Evolutionary conservation across 1,140 invertebrate genomes (phyloP), one percentile per base, ranked within the genome.

Genomic region (Sweltsa coloradensis): DNA sequence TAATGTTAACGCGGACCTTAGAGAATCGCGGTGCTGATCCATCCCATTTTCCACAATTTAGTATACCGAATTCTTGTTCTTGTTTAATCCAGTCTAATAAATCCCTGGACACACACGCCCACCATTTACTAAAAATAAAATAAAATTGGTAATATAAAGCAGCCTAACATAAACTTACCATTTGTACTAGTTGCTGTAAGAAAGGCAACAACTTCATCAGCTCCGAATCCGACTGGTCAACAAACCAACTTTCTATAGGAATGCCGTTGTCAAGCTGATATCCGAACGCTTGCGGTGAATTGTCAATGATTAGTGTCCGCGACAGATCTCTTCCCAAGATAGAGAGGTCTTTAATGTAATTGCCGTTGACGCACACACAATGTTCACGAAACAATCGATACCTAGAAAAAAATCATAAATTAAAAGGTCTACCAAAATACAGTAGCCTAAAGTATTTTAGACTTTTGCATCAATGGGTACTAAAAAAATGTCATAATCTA

Each of bases 161-260:
- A 9, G 9, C 27, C 44, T 3, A 23, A n/a, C 18, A 50, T 16
- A 36, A 55, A 71, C 74, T 74, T 64, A 85, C 82, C 73, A 73
- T 70, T 57, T 76, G 71, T 36, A 85, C 83, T 50, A 97, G 71
- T 58, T 84, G 78, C 67, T 97, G 89, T 44, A 98, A 72, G 71
- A 97, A 96, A 37, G 93, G 93, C 61, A 97, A 68, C 40, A 97
- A 62, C 63, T 95, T 95, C 58, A 95, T 78, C 22, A 98, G 69
- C 63, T 97, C 94, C 24, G 76, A 78, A 67, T 98, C 94, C 49
- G 77, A 78, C 57, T 82, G 76, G 68, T 97, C 90, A 29, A 89
- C 79, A 69, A 96, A 97, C 93, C 94, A 97, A 65, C 89, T 94
- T 68, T 94, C 89, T 59, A 97, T 97, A 0, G 93, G 92, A 54